Conservation (phyloP, 2,888 invertebrate species). For the Eilema depressum region DNA sequence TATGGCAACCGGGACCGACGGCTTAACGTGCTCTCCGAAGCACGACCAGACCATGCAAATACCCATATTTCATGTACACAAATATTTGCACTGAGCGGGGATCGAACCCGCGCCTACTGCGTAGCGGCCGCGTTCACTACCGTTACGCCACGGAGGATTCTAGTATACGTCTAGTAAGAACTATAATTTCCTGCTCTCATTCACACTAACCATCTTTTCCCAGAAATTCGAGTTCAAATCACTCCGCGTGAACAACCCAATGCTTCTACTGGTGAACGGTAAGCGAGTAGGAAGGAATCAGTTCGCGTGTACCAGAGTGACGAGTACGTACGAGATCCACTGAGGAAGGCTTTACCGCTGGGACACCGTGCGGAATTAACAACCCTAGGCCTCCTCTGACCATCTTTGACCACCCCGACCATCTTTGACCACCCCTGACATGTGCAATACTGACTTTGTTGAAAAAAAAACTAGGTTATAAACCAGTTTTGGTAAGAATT, state of each 20-base stretch:
- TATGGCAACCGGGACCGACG: too few species aligned
- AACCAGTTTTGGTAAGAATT: too few species aligned
- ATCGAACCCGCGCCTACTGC: too few species aligned
- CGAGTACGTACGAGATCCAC: conserved; percentile 88
- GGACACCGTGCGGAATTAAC: background rate
- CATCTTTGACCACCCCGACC: background rate
- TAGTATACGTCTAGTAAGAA: too few species aligned
- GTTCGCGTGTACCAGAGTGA: conserved; percentile 89
- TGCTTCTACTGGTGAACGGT: conserved; percentile 92
- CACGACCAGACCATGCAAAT: too few species aligned
- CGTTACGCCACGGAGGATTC: too few species aligned
- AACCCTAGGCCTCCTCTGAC: background rate
- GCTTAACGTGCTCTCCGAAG: too few species aligned
- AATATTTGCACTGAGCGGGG: too few species aligned
- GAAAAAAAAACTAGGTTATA: too few species aligned
- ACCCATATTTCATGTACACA: too few species aligned
- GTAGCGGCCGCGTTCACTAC: too few species aligned
- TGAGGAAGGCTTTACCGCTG: conserved; percentile 51
- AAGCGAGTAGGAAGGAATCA: conserved; percentile 89
- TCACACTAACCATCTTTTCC: conserved; percentile 10
- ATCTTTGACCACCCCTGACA: background rate
- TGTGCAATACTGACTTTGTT: too few species aligned
- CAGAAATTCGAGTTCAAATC: conserved; percentile 91
- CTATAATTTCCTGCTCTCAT: background rate
- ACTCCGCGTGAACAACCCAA: conserved; percentile 93